Evolutionary conservation across 2,888 invertebrate genomes (phyloP).

Genomic region (Oeneis ivallda): DNA sequence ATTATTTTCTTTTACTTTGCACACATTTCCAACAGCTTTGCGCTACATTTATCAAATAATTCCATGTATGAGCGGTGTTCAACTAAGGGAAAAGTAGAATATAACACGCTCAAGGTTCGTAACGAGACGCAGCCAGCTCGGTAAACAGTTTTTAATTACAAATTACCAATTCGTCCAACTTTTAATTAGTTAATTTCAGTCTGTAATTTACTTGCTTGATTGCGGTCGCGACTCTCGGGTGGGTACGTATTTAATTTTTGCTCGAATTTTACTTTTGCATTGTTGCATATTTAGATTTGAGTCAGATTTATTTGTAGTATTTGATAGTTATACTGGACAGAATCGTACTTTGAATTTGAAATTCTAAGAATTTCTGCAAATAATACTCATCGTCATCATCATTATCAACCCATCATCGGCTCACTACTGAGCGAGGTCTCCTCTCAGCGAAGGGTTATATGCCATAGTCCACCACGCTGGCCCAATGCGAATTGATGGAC

Average conservation of each 20-base stretch:
- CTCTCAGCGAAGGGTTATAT: no score
- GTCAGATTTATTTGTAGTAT: constrained; percentile 1
- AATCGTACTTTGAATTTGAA: not conserved
- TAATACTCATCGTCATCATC: no score
- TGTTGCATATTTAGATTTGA: constrained; percentile 16
- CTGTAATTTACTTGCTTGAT: constrained; percentile 34
- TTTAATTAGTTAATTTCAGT: constrained; percentile 46
- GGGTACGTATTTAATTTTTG: constrained; percentile 28
- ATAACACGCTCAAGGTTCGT: constrained; percentile 22
- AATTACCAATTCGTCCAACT: constrained; percentile 46
- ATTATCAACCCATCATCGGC: no score
- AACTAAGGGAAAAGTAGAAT: not conserved
- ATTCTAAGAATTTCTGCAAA: no score
- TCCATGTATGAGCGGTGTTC: not conserved
- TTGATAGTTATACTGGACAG: not conserved
- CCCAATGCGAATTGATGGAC: no score
- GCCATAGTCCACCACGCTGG: no score
- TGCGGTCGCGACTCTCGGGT: no score
- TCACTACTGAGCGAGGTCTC: no score
- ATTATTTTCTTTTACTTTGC: not conserved
- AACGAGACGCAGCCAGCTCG: constrained; percentile 30
- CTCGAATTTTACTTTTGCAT: constrained; percentile 24
- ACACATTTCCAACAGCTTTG: not conserved
- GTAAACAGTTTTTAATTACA: constrained; percentile 50
- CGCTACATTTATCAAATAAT: not conserved